Evolutionary conservation across 2,888 invertebrate species (phyloP).

Genomic region (Venustoraphidia nigricollis): DNA sequence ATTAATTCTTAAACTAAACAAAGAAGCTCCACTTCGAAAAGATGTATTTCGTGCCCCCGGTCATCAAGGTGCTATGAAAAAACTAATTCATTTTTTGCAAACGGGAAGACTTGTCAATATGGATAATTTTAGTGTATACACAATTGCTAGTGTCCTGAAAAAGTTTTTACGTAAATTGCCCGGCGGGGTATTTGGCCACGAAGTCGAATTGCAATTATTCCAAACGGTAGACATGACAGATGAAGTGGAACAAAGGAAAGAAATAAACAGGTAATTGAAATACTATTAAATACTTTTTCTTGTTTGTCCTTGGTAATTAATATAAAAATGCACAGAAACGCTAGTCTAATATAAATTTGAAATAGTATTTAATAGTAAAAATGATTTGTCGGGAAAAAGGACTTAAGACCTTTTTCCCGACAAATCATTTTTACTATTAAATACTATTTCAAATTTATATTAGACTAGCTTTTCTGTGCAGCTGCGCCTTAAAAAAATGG

Average conservation of each 20-base stretch:
- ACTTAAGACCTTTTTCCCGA: too few relatives aligned
- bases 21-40: constrained; percentile 83
- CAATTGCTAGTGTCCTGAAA: constrained; percentile 95
- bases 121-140: constrained; percentile 92
- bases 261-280: constrained; percentile 68
- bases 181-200: constrained; percentile 87
- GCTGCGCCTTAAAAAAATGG: too few relatives aligned
- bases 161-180: constrained; percentile 95
- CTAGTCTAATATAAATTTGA: too few relatives aligned
- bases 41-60: constrained; percentile 93
- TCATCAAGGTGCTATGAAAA: constrained; percentile 89
- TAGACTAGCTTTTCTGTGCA: too few relatives aligned
- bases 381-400: too few relatives aligned
- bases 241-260: constrained; percentile 72
- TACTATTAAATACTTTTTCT: too few relatives aligned
- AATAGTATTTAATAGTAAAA: too few relatives aligned
- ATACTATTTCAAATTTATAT: too few relatives aligned
- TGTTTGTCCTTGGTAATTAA: too few relatives aligned
- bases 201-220: constrained; percentile 81
- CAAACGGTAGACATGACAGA: constrained; percentile 72
- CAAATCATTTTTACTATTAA: too few relatives aligned
- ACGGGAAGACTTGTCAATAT: constrained; percentile 81
- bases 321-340: too few relatives aligned
- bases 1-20: constrained; percentile 81
- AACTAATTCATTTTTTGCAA: constrained; percentile 79